Percentiles rank a stretch among this genome's conserved stretches.
Conservation (phyloP, 2,888 invertebrate genomes). For the Philereme transversata region DNA sequence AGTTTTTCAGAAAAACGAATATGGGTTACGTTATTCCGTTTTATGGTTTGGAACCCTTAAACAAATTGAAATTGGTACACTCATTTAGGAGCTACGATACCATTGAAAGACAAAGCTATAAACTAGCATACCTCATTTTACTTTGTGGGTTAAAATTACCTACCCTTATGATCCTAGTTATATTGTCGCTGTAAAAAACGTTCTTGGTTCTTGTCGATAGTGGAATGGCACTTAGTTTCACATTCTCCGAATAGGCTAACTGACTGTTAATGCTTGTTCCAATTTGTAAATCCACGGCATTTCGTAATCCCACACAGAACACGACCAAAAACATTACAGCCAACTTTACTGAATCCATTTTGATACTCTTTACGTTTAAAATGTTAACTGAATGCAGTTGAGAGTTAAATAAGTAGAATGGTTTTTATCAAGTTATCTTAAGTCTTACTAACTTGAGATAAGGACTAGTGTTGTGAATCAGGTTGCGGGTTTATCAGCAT, state of each 20-base stretch:
- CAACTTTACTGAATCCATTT: slow-evolving; percentile 20
- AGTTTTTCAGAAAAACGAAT: no score
- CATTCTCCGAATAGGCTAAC: slow-evolving; percentile 57
- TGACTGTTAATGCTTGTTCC: slow-evolving; percentile 54
- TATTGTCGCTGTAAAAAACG: slow-evolving; percentile 63
- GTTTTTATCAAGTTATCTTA: not conserved
- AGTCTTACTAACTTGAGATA: not conserved
- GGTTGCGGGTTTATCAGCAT: not conserved
- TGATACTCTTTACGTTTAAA: slow-evolving; percentile 4
- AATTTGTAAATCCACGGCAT: slow-evolving; percentile 52
- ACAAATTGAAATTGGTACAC: no score
- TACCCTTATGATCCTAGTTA: slow-evolving; percentile 61
- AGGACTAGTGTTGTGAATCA: not conserved
- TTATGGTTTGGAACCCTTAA: no score
- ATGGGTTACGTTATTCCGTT: no score
- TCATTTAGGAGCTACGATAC: no score
- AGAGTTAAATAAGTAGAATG: not conserved
- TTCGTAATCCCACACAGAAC: slow-evolving; percentile 23
- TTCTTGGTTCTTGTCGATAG: slow-evolving; percentile 60
- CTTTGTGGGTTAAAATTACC: slow-evolving; percentile 6
- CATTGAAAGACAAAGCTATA: no score
- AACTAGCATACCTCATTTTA: no score
- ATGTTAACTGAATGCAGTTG: slow-evolving; percentile 2
- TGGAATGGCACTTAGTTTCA: slow-evolving; percentile 60
- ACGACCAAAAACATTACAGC: slow-evolving; percentile 35